Evolutionary conservation across 2,888 invertebrate genomes (phyloP).

Genomic region (Cataglyphis altisquamis): DNA sequence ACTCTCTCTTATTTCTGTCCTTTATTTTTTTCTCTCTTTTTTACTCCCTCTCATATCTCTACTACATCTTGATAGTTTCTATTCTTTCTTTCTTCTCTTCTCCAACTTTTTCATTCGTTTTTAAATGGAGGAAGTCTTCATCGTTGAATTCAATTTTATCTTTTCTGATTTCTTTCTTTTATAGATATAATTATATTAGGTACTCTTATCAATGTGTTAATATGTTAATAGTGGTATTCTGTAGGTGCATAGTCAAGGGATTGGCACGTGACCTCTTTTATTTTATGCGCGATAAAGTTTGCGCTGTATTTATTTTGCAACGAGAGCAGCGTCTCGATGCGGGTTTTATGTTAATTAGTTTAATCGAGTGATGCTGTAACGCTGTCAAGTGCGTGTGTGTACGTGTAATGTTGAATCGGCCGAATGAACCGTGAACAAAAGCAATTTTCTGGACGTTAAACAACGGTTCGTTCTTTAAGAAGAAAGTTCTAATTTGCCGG

Average conservation of each 20-base stretch:
- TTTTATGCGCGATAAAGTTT: slow-evolving; percentile 28
- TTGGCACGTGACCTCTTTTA: slow-evolving; percentile 20
- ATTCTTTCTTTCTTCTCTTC: background rate
- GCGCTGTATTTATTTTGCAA: slow-evolving; percentile 46
- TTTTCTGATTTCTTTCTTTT: background rate
- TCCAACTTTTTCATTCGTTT: slow-evolving; percentile 4
- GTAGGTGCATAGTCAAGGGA: background rate
- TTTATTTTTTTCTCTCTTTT: slow-evolving; percentile 20
- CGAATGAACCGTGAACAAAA: slow-evolving; percentile 51
- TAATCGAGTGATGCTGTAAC: slow-evolving; percentile 48
- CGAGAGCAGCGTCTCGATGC: slow-evolving; percentile 12
- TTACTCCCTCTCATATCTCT: slow-evolving; percentile 1
- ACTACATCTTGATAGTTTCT: background rate
- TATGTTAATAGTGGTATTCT: background rate
- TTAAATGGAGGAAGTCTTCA: slow-evolving; percentile 2
- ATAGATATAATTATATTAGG: background rate
- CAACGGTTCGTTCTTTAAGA: slow-evolving; percentile 52
- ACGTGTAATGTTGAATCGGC: slow-evolving; percentile 38
- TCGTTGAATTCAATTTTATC: background rate
- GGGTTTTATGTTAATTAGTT: slow-evolving; percentile 69
- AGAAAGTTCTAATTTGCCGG: slow-evolving; percentile 57
- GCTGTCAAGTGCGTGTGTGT: slow-evolving; percentile 1
- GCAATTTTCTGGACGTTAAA: slow-evolving; percentile 66
- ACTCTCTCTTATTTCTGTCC: slow-evolving; percentile 68
- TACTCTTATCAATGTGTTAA: background rate